Evolutionary conservation across 2,113 vertebrate species (phyloP).

Genomic region (Jacana jacana): DNA sequence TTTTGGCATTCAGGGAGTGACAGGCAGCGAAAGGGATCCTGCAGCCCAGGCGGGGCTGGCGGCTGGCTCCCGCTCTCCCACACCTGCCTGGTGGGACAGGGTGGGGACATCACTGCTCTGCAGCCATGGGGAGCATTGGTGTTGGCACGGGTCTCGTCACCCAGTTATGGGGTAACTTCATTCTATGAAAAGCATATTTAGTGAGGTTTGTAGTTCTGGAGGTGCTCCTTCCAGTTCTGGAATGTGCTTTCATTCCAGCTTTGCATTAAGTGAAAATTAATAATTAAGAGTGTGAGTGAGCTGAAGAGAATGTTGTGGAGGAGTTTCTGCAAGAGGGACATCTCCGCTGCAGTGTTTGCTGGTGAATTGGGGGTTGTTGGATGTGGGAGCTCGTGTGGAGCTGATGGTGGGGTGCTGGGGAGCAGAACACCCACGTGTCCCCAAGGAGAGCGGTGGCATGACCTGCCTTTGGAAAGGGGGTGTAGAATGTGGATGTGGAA

Average conservation of each 20-base stretch:
- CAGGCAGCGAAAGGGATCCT: rapidly evolving
- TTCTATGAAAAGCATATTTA: background rate
- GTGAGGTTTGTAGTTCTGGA: rapidly evolving
- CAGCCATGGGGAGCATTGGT: background rate
- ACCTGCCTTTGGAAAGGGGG: rapidly evolving
- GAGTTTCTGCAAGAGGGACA: background rate
- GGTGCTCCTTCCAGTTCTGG: rapidly evolving
- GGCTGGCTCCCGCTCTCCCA: rapidly evolving
- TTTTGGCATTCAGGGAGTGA: background rate
- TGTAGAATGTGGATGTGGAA: rapidly evolving
- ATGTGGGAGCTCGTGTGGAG: rapidly evolving
- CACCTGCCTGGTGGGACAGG: rapidly evolving
- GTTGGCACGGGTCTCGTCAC: rapidly evolving
- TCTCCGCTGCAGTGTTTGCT: rapidly evolving
- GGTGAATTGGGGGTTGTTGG: background rate
- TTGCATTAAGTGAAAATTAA: background rate
- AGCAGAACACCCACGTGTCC: rapidly evolving
- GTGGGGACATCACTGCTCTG: rapidly evolving
- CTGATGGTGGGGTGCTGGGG: rapidly evolving
- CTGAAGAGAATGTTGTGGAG: rapidly evolving
- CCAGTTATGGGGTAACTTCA: rapidly evolving
- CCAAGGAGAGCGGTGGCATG: rapidly evolving
- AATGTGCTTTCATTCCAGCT: background rate
- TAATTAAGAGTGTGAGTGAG: rapidly evolving
- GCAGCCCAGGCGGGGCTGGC: rapidly evolving